Conservation (phyloP, 2,797 vertebrate genomes). For the Danionella dracula region DNA sequence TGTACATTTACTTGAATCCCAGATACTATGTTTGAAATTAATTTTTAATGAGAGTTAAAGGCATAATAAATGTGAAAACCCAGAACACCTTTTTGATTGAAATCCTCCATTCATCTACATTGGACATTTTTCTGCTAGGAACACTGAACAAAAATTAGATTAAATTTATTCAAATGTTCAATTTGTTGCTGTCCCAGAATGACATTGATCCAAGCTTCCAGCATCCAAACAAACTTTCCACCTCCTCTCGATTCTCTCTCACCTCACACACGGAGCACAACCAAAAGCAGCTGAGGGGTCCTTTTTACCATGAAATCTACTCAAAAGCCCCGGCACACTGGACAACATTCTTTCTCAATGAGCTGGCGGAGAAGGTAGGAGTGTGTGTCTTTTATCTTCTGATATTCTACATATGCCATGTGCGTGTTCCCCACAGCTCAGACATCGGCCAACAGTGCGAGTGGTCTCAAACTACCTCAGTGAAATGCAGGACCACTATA, state of each 20-base stretch:
- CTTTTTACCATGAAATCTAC: slow-evolving; percentile 21
- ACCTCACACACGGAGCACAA: slow-evolving; percentile 32
- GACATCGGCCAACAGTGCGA: slow-evolving; percentile 13
- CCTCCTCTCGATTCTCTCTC: not conserved
- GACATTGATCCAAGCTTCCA: slow-evolving; percentile 33
- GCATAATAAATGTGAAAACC: no score
- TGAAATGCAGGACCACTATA: slow-evolving; percentile 45
- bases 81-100: no score
- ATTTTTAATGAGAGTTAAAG: no score
- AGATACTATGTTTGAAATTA: no score
- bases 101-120: not conserved
- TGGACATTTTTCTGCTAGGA: no score
- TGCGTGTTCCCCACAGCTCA: slow-evolving; percentile 25
- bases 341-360: slow-evolving; percentile 32
- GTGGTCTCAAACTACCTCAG: slow-evolving; percentile 31
- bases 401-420: not conserved
- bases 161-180: not conserved
- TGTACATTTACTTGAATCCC: no score
- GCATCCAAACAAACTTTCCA: not conserved
- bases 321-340: slow-evolving; percentile 45
- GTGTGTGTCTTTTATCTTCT: not conserved
- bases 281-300: slow-evolving; percentile 18
- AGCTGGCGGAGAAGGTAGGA: slow-evolving; percentile 44
- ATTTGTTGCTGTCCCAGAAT: slow-evolving; percentile 20
- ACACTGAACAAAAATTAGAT: no score